Evolutionary conservation across 2,113 vertebrate genomes (phyloP).

Genomic region (Centropus unirufus): DNA sequence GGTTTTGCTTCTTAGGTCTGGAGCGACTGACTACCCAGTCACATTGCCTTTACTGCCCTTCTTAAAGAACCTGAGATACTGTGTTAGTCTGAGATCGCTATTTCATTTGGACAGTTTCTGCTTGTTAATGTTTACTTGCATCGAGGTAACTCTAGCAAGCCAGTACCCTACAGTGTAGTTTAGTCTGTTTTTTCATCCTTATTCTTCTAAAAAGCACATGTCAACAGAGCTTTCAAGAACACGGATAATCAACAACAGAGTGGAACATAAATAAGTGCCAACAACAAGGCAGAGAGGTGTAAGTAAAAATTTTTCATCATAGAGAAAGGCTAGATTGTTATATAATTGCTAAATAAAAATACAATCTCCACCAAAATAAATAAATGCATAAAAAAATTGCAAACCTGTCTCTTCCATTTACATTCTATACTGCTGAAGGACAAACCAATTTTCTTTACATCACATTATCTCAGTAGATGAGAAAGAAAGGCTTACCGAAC

Average conservation of each 20-base stretch:
- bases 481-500: neutral
- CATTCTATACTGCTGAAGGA: neutral
- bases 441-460: neutral
- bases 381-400: neutral
- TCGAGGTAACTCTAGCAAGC: neutral
- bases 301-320: neutral
- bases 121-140: neutral
- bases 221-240: neutral
- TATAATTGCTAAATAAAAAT: neutral
- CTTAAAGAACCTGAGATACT: neutral
- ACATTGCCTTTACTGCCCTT: neutral
- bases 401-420: neutral
- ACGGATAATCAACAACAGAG: neutral
- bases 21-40: neutral
- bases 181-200: neutral
- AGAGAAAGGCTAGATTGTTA: constrained; percentile 25
- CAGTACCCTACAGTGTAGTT: neutral
- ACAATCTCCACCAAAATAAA: neutral
- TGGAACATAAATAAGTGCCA: constrained; percentile 36
- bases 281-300: constrained; percentile 39
- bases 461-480: neutral
- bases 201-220: neutral
- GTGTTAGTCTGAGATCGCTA: neutral
- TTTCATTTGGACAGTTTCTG: neutral
- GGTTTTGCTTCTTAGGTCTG: neutral